Percentiles rank a stretch among this genome's conserved stretches.
Evolutionary conservation across 2,888 invertebrate species (phyloP).

Genomic region (Keiferia lycopersicella): DNA sequence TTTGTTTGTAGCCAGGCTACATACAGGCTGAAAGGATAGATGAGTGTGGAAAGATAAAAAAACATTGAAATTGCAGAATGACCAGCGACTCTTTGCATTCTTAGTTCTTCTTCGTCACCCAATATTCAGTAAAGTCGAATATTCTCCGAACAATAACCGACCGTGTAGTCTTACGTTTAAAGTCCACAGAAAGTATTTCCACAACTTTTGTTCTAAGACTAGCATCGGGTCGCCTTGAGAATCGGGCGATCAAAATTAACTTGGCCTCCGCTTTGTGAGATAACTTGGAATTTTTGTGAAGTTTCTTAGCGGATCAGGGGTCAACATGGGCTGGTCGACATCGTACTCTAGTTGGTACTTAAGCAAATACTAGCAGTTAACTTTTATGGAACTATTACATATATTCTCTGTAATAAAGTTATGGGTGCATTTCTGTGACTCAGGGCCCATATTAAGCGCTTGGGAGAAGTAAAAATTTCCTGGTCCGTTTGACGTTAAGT

Average conservation of each 20-base stretch:
- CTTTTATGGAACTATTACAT: constrained; percentile 72
- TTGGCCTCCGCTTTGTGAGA: constrained; percentile 49
- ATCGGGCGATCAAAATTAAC: constrained; percentile 58
- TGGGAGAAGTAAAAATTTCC: constrained; percentile 28
- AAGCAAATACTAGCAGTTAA: constrained; percentile 70
- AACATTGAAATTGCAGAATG: not conserved
- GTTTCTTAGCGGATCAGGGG: constrained; percentile 37
- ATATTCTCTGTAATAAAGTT: constrained; percentile 65
- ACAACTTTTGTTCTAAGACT: constrained; percentile 65
- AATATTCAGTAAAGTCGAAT: constrained; percentile 56
- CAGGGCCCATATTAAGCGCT: constrained; percentile 41
- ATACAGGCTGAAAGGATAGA: too few relatives aligned
- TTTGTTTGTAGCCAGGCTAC: too few relatives aligned
- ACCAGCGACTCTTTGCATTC: constrained; percentile 41
- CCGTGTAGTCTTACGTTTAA: constrained; percentile 45
- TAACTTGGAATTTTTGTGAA: constrained; percentile 37
- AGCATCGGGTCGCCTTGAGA: constrained; percentile 59
- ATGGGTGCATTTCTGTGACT: constrained; percentile 52
- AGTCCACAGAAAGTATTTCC: constrained; percentile 42
- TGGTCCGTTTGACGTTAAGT: constrained; percentile 6
- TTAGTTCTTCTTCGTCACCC: constrained; percentile 56
- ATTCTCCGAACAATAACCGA: constrained; percentile 42
- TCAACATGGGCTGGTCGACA: constrained; percentile 47
- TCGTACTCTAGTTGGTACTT: constrained; percentile 55
- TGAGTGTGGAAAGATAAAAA: too few relatives aligned